Evolutionary conservation across 2,888 invertebrate species (phyloP), one percentile per base, ranked within the genome.

Genomic region (Drosophila algonquin): DNA sequence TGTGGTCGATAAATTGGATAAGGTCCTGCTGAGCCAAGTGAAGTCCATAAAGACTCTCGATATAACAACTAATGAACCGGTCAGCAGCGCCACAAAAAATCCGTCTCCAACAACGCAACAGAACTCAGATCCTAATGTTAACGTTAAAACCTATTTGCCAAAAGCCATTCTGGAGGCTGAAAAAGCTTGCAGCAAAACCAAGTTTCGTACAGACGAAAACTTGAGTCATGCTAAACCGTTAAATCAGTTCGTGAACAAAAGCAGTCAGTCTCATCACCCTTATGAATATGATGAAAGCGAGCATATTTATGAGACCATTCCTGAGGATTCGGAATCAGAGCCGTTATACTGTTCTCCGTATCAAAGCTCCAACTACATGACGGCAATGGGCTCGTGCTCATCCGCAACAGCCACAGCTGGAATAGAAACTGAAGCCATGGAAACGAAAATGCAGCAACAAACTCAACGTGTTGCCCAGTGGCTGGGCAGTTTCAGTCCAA

Each of bases 231-330:
- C 2, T 10, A 70, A 27, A 53, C 27, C 40, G 3, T 0, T 45
- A 9, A 24, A 70, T 27, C 71, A 24, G 14, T 54, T 48, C 10
- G 12, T 16, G 32, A 46, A 21, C 14, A 21, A 63, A 54, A 44
- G 40, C n/a, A 2, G 45, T 46, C 64, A 64, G 35, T 21, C 24
- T 27, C 52, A 53, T 53, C 48, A 55, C 10, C 63, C 61, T 54
- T 74, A 77, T 65, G 81, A 76, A n/a, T 93, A 92, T 65, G 93
- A 93, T 73, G 94, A 94, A 72, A 93, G 93, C 14, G 95, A 95
- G 75, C 95, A 95, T 84, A 95, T 95, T 62, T 95, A 95, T 82
- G 95, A 95, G 89, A 95, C 95, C 3, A 95, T 95, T 79, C 94
- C 94, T 1, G 94, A 94, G 78, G 94, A 94, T 83, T 93, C 93